Conservation (phyloP, 2,888 invertebrate genomes). For the Nymphalis urticae region DNA sequence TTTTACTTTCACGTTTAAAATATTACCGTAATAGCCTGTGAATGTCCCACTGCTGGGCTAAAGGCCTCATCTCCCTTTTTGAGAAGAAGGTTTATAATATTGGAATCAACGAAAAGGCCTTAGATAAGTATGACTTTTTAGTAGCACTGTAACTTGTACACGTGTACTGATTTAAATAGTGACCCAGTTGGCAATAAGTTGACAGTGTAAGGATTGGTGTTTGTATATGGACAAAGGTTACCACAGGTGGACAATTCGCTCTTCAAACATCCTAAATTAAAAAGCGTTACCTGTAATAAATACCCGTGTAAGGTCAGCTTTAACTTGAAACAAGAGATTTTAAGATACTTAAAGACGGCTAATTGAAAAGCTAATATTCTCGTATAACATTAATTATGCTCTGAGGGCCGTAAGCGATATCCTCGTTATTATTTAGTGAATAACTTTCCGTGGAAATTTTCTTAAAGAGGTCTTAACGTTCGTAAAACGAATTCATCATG, state of each 20-base stretch:
- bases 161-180: too few relatives aligned
- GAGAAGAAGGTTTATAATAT: too few relatives aligned
- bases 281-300: neutral
- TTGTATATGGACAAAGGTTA: neutral
- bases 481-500: slow-evolving; percentile 21
- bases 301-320: slow-evolving; percentile 15
- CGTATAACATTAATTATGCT: slow-evolving; percentile 77
- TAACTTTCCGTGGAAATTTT: slow-evolving; percentile 29
- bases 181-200: too few relatives aligned
- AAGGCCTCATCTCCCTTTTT: too few relatives aligned
- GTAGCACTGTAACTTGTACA: too few relatives aligned
- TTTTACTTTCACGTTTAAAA: too few relatives aligned
- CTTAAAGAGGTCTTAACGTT: slow-evolving; percentile 32
- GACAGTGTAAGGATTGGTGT: too few relatives aligned
- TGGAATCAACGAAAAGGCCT: too few relatives aligned
- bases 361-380: slow-evolving; percentile 80
- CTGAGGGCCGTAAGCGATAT: slow-evolving; percentile 67
- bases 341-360: slow-evolving; percentile 73
- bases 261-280: neutral
- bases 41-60: too few relatives aligned
- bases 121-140: too few relatives aligned
- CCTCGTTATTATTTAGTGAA: slow-evolving; percentile 60
- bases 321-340: slow-evolving; percentile 60
- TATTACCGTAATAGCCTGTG: too few relatives aligned
- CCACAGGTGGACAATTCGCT: neutral